Base-by-base conservation (phyloP, 2,797 vertebrate genomes). In the Bradypus variegatus region DNA sequence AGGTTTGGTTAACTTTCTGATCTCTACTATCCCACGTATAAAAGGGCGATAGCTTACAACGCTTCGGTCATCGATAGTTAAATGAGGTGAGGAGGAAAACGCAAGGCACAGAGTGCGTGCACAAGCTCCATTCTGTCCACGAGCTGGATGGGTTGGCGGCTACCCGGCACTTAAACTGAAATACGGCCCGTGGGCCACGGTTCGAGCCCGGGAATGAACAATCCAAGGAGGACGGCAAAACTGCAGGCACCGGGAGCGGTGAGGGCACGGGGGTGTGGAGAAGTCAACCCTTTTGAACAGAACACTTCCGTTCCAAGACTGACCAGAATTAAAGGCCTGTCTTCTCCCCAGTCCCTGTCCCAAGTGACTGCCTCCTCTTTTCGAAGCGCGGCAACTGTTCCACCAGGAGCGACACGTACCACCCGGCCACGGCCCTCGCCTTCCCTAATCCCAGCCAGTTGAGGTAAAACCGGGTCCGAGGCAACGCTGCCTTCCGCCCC, bases 401-500 rank as follows among this genome's bases (percentile, higher is more conserved):
- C 75, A 58, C 2, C 0, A 6, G 25, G 29, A 16, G 6, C 1
- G 77, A 29, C n/a, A 21, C 6, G 6, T 33, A 50, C 16, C 77
- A 31, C 73, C 25, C 0, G 50, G 81, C 73, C 38, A 23, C 0
- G 0, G 21, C 23, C 27, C 0, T 62, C 0, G 13, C 58, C 48
- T 31, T 23, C 14, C 11, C 10, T 0, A 5, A 7, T 1, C 33
- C 6, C 76, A 1, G 64, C 64, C 23, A 53, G 11, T 36, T 0
- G 2, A 23, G 2, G 2, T 11, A 2, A 41, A n/a, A 45, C 60
- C 6, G 0, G 21, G 82, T 0, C 72, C 75, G 31, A 62, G 50
- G 41, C 87, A 80, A 89, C 82, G 38, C 70, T 15, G 77, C 67
- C 19, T 41, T 45, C 41, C 58, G 50, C 21, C 92, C 82, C 91